These are phyloP conservation scores for Mionectes olivaceus DNA, from an alignment of 2,797 vertebrate genomes.

Conservation along the genomic window DNA sequence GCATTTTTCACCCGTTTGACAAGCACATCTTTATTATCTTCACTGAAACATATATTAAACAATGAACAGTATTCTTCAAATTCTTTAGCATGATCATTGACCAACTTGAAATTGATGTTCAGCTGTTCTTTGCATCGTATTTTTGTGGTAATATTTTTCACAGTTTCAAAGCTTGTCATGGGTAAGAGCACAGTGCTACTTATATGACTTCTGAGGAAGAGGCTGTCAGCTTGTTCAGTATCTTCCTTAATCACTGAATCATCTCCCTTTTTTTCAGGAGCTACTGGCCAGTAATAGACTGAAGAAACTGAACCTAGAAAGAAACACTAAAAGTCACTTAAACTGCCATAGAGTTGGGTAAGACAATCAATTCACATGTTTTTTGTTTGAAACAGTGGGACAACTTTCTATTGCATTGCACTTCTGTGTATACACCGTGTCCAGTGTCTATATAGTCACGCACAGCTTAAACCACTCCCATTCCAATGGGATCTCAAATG, in stretches of 20 bases:
- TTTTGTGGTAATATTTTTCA: not conserved
- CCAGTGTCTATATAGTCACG: not conserved
- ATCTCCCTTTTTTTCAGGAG: not conserved
- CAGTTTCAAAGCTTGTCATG: not conserved
- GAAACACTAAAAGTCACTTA: not conserved
- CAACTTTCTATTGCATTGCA: not conserved
- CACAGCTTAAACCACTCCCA: not conserved
- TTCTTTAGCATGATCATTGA: not conserved
- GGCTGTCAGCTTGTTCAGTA: not conserved
- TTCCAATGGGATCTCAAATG: not conserved
- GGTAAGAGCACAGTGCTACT: not conserved
- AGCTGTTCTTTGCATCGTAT: not conserved
- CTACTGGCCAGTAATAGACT: conserved; percentile 4
- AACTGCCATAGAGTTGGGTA: not conserved
- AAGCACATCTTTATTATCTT: not conserved
- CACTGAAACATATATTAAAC: not conserved
- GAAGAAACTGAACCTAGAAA: not conserved
- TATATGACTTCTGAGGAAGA: conserved; percentile 3
- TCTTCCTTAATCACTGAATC: not conserved
- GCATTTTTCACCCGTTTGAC: not conserved
- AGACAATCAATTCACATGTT: not conserved
- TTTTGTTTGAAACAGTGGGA: not conserved
- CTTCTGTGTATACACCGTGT: not conserved
- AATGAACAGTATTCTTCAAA: not conserved
- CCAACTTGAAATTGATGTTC: not conserved